Conservation (phyloP, 2,888 invertebrate species). For the Luperina testacea region DNA sequence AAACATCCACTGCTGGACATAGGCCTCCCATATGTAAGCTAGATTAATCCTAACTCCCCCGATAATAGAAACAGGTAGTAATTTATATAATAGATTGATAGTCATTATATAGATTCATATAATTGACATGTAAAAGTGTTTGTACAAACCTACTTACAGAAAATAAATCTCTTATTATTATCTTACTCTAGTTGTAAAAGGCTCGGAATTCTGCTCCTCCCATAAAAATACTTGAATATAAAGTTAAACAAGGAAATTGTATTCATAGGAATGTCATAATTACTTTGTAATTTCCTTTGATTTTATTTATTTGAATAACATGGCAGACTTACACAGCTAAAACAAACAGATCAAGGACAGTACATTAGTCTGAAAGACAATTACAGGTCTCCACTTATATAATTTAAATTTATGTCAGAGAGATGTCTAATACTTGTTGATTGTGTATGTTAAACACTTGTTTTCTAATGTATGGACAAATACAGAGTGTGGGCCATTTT, state of each 20-base stretch:
- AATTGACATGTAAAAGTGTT: too few species aligned
- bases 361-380: too few species aligned
- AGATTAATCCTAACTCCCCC: neutral
- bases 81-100: neutral
- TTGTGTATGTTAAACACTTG: neutral
- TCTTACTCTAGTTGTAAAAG: neutral
- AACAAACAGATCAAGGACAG: too few species aligned
- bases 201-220: neutral
- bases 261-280: constrained; percentile 20
- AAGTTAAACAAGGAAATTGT: constrained; percentile 29
- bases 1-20: neutral
- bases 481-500: neutral
- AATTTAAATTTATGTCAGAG: neutral
- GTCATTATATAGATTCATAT: too few species aligned
- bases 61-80: neutral
- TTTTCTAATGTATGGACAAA: neutral
- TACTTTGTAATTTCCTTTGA: neutral
- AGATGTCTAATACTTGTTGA: neutral
- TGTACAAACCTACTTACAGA: too few species aligned
- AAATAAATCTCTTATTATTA: too few species aligned
- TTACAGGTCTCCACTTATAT: too few species aligned
- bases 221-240: neutral
- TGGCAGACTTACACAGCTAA: too few species aligned
- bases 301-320: neutral
- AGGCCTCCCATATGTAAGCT: neutral